phyloP scores from a whole-genome alignment of 2,888 invertebrate species.

The Diachrysia chrysitis region DNA sequence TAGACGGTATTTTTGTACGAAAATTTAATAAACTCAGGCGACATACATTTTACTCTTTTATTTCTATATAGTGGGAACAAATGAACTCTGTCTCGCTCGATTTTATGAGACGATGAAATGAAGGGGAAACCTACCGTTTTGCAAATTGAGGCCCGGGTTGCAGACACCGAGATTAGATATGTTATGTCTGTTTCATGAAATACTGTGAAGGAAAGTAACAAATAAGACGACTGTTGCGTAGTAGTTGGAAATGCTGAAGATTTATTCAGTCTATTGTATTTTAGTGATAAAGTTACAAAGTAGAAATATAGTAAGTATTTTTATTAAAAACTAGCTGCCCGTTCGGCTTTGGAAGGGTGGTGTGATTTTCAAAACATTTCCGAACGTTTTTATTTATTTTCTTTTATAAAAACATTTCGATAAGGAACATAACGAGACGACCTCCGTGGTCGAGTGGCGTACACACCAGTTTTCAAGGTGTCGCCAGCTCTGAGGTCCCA shows the following conservation, averaged over 20 bases:
- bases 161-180: constrained; percentile 65
- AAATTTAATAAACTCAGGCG: neutral
- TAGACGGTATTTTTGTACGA: too few species aligned
- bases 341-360: too few species aligned
- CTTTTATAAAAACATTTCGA: too few species aligned
- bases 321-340: too few species aligned
- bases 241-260: constrained; percentile 26
- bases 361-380: too few species aligned
- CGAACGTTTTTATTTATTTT: too few species aligned
- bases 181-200: constrained; percentile 41
- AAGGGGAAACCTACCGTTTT: constrained; percentile 67
- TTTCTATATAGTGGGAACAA: constrained; percentile 34
- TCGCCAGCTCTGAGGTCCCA: too few species aligned
- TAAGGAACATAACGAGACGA: too few species aligned
- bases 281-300: too few species aligned
- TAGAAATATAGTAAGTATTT: too few species aligned
- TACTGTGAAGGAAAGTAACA: constrained; percentile 25
- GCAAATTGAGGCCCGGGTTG: constrained; percentile 69
- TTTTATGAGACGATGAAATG: constrained; percentile 66
- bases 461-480: too few species aligned
- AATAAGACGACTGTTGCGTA: constrained; percentile 23
- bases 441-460: too few species aligned
- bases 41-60: constrained; percentile 41
- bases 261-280: neutral
- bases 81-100: constrained; percentile 55